Evolutionary conservation across 2,113 vertebrate species (phyloP).

Genomic region (Sakesphorus luctuosus): DNA sequence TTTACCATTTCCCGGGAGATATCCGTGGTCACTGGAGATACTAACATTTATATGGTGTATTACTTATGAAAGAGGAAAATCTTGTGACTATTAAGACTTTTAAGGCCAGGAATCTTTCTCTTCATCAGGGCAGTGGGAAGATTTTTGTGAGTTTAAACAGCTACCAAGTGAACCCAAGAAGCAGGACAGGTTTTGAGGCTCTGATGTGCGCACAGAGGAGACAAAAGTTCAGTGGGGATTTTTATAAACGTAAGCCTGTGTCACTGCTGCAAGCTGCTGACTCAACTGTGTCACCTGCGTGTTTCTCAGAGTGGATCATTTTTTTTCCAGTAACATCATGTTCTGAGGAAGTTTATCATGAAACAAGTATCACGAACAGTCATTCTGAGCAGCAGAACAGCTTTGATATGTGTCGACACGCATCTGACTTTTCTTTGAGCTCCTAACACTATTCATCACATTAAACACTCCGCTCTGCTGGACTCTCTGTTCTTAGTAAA

Average conservation of each 20-base stretch:
- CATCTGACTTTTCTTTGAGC: constrained; percentile 61
- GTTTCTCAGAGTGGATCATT: constrained; percentile 57
- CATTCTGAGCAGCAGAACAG: constrained; percentile 62
- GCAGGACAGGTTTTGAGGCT: constrained; percentile 2
- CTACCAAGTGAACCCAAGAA: background rate
- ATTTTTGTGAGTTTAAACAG: background rate
- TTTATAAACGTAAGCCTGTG: constrained; percentile 59
- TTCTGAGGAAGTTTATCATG: constrained; percentile 70
- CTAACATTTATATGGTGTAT: background rate
- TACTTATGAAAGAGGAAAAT: background rate
- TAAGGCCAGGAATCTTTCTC: background rate
- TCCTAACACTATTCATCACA: constrained; percentile 16
- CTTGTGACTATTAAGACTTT: background rate
- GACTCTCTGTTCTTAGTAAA: constrained; percentile 43
- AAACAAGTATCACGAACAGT: constrained; percentile 60
- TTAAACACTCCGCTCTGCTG: constrained; percentile 24
- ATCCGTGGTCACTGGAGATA: background rate
- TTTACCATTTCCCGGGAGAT: background rate
- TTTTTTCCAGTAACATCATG: constrained; percentile 60
- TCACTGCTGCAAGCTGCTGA: constrained; percentile 67
- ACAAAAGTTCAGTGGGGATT: constrained; percentile 68
- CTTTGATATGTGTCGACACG: constrained; percentile 35
- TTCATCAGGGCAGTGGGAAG: background rate
- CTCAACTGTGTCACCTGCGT: constrained; percentile 69
- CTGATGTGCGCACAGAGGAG: background rate